These are phyloP conservation scores for Megathymus violae DNA, from an alignment of 1,140 invertebrate species.

Conservation along the genomic window DNA sequence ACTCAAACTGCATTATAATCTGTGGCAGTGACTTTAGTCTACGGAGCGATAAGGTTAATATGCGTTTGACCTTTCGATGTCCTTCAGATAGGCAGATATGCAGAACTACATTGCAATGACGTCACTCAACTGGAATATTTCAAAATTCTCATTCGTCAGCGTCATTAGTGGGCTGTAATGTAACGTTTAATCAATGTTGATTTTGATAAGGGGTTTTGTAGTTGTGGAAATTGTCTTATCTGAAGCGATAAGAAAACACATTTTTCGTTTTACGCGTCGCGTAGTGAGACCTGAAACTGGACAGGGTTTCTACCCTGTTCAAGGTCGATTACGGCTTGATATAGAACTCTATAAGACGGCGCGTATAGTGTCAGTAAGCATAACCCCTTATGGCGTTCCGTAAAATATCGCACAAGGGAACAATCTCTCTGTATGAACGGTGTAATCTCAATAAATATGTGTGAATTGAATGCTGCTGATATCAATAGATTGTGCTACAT, in stretches of 20 bases:
- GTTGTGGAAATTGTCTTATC: slow-evolving; percentile 10
- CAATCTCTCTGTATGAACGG: no score
- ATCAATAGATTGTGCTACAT: no score
- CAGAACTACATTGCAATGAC: slow-evolving; percentile 55
- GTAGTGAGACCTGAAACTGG: no score
- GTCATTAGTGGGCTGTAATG: slow-evolving; percentile 9
- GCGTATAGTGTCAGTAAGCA: no score
- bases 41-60: slow-evolving; percentile 31
- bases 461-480: no score
- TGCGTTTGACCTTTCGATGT: slow-evolving; percentile 59
- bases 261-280: not conserved
- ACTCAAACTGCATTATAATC: slow-evolving; percentile 5
- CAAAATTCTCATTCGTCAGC: slow-evolving; percentile 26
- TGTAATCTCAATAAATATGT: no score
- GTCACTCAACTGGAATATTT: slow-evolving; percentile 45
- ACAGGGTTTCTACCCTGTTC: no score
- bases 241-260: slow-evolving; percentile 2
- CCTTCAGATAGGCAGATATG: slow-evolving; percentile 60
- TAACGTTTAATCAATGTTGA: slow-evolving; percentile 26
- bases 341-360: no score
- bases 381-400: no score
- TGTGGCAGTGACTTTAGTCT: slow-evolving; percentile 22
- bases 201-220: slow-evolving; percentile 28
- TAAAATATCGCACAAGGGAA: no score
- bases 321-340: no score